Percentiles rank a stretch among this genome's conserved stretches.
phyloP scores from a whole-genome alignment of 2,113 vertebrate species.

The Otus sunia region DNA sequence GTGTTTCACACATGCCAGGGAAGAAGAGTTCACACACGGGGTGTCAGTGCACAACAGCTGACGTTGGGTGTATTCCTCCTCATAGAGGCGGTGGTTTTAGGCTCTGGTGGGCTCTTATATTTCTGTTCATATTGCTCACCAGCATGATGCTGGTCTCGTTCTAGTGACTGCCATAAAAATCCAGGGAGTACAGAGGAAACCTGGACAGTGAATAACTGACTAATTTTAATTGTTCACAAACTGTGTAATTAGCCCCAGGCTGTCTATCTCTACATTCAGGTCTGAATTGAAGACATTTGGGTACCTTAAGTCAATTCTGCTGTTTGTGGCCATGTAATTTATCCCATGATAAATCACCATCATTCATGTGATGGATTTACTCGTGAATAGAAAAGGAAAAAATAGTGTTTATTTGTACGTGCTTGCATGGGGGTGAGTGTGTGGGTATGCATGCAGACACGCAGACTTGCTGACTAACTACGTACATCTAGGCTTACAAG shows the following conservation, averaged over 20 bases:
- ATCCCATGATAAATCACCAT: not conserved
- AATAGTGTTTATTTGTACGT: fast-evolving
- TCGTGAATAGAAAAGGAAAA: not conserved
- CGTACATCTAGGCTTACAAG: not conserved
- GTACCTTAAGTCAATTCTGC: not conserved
- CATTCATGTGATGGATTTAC: not conserved
- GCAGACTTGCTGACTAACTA: not conserved
- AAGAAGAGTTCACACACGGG: not conserved
- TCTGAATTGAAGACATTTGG: not conserved
- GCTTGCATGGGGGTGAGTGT: fast-evolving
- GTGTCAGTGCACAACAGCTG: not conserved
- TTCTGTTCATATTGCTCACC: not conserved
- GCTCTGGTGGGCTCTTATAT: not conserved
- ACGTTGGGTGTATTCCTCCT: not conserved
- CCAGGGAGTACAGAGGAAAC: not conserved
- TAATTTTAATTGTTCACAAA: not conserved
- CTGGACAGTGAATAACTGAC: not conserved
- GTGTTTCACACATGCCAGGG: not conserved
- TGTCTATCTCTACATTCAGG: not conserved
- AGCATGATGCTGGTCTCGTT: fast-evolving
- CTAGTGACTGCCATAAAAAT: not conserved
- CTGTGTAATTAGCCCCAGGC: not conserved
- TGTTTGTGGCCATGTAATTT: not conserved
- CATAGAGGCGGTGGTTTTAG: not conserved
- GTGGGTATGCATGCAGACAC: not conserved